Percentiles rank a stretch among this genome's conserved stretches.
Conservation (phyloP, 2,888 invertebrate species). For the Venusia cambrica region DNA sequence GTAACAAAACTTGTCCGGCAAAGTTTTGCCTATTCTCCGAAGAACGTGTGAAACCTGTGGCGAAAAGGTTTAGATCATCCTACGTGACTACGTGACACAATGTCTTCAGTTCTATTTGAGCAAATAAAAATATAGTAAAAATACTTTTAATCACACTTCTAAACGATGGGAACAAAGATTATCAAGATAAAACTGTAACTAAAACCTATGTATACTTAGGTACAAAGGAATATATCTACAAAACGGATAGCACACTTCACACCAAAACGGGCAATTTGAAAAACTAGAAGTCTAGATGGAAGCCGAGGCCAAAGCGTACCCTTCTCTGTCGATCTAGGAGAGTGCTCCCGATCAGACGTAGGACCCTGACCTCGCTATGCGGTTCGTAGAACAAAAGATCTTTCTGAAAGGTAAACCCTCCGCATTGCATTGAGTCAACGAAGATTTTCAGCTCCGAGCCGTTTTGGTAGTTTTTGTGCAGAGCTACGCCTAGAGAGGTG, state of each 20-base stretch:
- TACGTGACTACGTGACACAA: constrained; percentile 10
- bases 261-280: constrained; percentile 25
- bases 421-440: constrained; percentile 66
- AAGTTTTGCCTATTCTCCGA: constrained; percentile 20
- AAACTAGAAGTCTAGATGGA: constrained; percentile 62
- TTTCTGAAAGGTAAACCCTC: constrained; percentile 66
- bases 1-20: constrained; percentile 17
- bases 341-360: constrained; percentile 60
- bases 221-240: constrained; percentile 73
- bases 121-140: constrained; percentile 4
- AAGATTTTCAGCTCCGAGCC: constrained; percentile 67
- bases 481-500: constrained; percentile 56
- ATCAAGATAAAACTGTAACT: constrained; percentile 65
- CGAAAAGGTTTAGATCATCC: constrained; percentile 1
- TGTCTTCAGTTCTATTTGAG: not conserved
- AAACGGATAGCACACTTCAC: constrained; percentile 41
- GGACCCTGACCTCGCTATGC: constrained; percentile 53
- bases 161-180: constrained; percentile 48
- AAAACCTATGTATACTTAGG: constrained; percentile 80
- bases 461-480: constrained; percentile 59
- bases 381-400: constrained; percentile 62
- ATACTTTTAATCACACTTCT: constrained; percentile 53
- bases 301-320: constrained; percentile 65
- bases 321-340: constrained; percentile 62
- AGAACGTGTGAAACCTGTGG: constrained; percentile 12